A percentile compares a stretch with the other conserved stretches of the same genome.
Evolutionary conservation across 2,797 vertebrate species (phyloP).

Genomic region (Scarus forsteni): DNA sequence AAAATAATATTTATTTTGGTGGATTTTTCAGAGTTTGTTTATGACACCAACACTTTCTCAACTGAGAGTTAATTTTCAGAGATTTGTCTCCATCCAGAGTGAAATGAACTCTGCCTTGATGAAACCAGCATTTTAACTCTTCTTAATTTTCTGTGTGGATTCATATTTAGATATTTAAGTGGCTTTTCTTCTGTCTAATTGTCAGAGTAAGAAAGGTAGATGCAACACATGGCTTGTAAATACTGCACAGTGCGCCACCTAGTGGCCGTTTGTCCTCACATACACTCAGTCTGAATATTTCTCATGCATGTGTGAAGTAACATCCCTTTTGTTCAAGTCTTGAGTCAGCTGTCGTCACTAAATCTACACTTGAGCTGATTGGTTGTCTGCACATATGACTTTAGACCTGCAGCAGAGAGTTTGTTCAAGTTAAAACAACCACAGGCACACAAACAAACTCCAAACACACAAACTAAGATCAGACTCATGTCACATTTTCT

Average conservation of each 20-base stretch:
- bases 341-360: not conserved
- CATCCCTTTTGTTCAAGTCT: not conserved
- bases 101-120: too few species aligned
- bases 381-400: not conserved
- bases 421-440: not conserved
- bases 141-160: too few species aligned
- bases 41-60: too few species aligned
- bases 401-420: not conserved
- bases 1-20: too few species aligned
- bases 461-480: not conserved
- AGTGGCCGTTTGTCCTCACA: conserved; percentile 16
- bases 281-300: not conserved
- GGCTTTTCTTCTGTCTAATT: not conserved
- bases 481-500: not conserved
- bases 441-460: not conserved
- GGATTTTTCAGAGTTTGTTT: too few species aligned
- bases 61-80: too few species aligned
- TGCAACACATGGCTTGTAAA: not conserved
- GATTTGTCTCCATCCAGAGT: too few species aligned
- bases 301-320: not conserved
- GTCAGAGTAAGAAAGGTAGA: fast-evolving
- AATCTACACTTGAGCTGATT: conserved; percentile 4
- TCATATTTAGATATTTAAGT: not conserved
- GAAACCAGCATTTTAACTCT: too few species aligned
- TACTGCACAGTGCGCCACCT: conserved; percentile 36